Evolutionary conservation across 1,140 invertebrate species (phyloP), one percentile per base, ranked within the genome.

Genomic region (Aphelenchoides avenae): DNA sequence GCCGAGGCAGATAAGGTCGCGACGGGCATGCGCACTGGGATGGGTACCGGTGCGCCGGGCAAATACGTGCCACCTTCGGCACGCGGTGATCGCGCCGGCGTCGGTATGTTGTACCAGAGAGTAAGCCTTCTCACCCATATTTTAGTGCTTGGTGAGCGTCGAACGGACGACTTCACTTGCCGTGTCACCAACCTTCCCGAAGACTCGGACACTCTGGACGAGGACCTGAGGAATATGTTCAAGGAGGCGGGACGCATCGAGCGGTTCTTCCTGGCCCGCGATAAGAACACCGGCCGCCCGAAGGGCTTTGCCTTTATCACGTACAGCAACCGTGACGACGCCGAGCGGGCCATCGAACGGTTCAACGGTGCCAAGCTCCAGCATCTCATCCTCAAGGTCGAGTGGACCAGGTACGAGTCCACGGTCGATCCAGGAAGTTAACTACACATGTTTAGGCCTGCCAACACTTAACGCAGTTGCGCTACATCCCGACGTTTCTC

Each of bases 321-420:
- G 74, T 97, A 91, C 78, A 89, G 88, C 76, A 85, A 86, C 56
- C 83, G 86, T 66, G 84, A 86, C 69, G 89, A 94, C 81, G 93
- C 94, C 33, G 87, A 88, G 15, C 85, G 86, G 70, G 94, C 94
- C 55, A 95, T 98, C 68, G 79, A 85, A 54, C 83, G 83, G 39
- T 84, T 98, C 4, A 88, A 96, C 78, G 93, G 54, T 11, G 87
- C 89, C 80, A 92, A 93, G 57, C 97, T 97, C 79, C 92, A 97
- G 81, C 92, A 98, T 83, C 84, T 98, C 49, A 98, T 98, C 77
- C 80, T 98, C 9, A 92, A 86, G 79, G 95, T 96, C 18, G 94
- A 98, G 82, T 98, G 94, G 94, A 96, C 95, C 2, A 97, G 95
- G 80, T 62, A 18, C n/a, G n/a, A n/a, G n/a, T n/a, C n/a, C n/a